Conservation (phyloP, 2,888 invertebrate species). For the Prenolepis imparis region DNA sequence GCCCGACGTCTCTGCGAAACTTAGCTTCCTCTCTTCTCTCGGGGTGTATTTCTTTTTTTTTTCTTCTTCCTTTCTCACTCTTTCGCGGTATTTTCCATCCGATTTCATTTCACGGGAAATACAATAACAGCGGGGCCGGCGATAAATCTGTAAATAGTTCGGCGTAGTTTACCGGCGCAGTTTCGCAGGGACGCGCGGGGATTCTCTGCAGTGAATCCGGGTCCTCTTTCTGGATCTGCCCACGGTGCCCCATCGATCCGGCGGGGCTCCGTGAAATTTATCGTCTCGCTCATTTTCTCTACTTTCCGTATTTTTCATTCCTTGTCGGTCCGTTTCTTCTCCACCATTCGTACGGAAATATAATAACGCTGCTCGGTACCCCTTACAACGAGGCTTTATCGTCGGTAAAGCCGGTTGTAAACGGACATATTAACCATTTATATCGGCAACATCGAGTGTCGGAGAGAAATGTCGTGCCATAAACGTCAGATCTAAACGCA, state of each 20-base stretch:
- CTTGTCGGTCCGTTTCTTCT: conserved; percentile 2
- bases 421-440: conserved; percentile 66
- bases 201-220: conserved; percentile 28
- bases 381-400: conserved; percentile 57
- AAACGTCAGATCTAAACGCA: conserved; percentile 67
- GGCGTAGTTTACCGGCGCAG: conserved; percentile 43
- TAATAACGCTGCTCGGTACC: conserved; percentile 58
- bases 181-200: conserved; percentile 17
- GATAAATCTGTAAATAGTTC: conserved; percentile 57
- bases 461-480: conserved; percentile 61
- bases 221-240: conserved; percentile 39
- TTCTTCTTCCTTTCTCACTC: background rate
- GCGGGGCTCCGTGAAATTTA: conserved; percentile 59
- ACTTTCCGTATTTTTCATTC: conserved; percentile 42
- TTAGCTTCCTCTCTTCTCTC: conserved; percentile 13
- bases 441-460: conserved; percentile 62
- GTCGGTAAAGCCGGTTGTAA: conserved; percentile 63
- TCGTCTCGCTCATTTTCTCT: conserved; percentile 55
- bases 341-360: conserved; percentile 28
- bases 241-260: conserved; percentile 40
- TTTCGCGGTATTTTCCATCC: conserved; percentile 51
- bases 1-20: background rate
- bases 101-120: conserved; percentile 44
- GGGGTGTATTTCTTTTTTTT: background rate
- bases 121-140: conserved; percentile 45